Percentiles rank a stretch among this genome's conserved stretches.
Evolutionary conservation across 2,113 vertebrate species (phyloP).

Genomic region (Sylvia atricapilla): DNA sequence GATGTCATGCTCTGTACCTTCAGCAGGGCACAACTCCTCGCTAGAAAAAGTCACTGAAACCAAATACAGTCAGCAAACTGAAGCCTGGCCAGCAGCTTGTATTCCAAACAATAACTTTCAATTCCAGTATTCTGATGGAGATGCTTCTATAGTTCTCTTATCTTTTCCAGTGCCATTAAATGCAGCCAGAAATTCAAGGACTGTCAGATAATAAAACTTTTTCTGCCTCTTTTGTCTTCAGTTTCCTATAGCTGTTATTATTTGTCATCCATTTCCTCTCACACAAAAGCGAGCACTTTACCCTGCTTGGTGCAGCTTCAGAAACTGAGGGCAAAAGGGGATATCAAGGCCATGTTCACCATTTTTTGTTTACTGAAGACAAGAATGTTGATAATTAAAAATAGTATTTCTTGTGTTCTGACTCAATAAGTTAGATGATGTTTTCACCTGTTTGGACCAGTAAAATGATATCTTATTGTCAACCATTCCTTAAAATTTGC

Average conservation of each 20-base stretch:
- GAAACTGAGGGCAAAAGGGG: neutral
- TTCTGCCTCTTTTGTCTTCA: neutral
- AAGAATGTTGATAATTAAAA: neutral
- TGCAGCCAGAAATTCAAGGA: conserved; percentile 35
- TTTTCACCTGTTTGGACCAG: neutral
- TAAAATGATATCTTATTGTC: neutral
- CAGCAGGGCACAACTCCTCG: neutral
- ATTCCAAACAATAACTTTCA: neutral
- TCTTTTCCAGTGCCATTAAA: conserved; percentile 10
- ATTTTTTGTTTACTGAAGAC: neutral
- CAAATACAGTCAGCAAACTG: neutral
- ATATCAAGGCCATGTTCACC: neutral
- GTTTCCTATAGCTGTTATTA: conserved; percentile 4
- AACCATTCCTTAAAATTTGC: neutral
- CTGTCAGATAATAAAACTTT: conserved; percentile 24
- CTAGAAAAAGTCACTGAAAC: conserved; percentile 14
- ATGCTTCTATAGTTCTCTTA: neutral
- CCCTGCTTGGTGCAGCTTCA: neutral
- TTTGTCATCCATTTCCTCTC: neutral
- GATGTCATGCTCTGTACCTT: neutral
- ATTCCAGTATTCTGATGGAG: conserved; percentile 34
- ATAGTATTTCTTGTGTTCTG: neutral
- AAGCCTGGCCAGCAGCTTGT: neutral
- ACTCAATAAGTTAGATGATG: neutral
- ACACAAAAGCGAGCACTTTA: neutral